Evolutionary conservation across 2,113 vertebrate species (phyloP).

Genomic region (Podilymbus podiceps): DNA sequence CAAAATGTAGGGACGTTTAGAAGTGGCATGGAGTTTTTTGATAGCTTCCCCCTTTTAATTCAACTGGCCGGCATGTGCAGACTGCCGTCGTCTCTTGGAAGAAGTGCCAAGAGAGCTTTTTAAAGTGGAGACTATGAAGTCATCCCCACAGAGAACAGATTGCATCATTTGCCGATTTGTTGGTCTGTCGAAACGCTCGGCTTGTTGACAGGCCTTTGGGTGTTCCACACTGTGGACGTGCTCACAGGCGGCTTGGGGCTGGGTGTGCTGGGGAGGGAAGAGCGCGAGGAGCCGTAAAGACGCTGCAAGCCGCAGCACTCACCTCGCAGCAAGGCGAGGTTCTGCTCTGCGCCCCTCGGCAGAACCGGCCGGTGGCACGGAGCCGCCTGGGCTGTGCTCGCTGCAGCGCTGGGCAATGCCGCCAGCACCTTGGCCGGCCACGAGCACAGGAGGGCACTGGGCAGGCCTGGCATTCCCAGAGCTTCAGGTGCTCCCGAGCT

Average conservation of each 20-base stretch:
- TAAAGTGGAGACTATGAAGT: background rate
- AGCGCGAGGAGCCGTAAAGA: rapidly evolving
- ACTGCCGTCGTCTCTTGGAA: background rate
- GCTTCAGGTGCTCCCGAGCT: background rate
- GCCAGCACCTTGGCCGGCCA: background rate
- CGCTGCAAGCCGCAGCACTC: background rate
- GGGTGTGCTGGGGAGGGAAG: background rate
- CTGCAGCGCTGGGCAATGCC: background rate
- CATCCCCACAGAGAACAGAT: background rate
- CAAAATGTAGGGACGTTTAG: background rate
- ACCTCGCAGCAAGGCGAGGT: background rate
- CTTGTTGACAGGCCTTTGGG: background rate
- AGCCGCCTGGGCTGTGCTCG: background rate
- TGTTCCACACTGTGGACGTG: background rate
- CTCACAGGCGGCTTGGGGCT: background rate
- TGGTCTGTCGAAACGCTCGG: background rate
- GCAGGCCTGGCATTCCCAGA: background rate
- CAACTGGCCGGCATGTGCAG: background rate
- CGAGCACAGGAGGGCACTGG: rapidly evolving
- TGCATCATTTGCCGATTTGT: background rate
- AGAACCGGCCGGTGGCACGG: background rate
- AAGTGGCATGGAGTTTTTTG: background rate
- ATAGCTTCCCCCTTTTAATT: background rate
- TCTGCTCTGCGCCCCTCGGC: background rate
- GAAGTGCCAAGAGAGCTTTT: background rate